Evolutionary conservation across 2,888 invertebrate genomes (phyloP).

Genomic region (Temnothorax unifasciatus): DNA sequence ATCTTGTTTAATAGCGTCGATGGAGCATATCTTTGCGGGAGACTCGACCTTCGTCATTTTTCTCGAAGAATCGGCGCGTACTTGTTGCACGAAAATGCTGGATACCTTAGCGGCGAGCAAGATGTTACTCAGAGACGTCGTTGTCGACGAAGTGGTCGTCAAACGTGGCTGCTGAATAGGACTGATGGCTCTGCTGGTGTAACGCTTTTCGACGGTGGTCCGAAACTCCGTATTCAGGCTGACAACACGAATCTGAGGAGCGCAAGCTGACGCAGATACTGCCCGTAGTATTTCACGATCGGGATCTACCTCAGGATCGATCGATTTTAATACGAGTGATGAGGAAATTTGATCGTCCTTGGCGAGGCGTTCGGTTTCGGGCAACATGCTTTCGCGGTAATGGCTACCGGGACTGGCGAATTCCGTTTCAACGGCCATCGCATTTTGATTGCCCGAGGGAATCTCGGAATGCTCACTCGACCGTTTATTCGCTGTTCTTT

Average conservation of each 20-base stretch:
- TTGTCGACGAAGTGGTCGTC: not conserved
- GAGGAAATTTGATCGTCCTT: constrained; percentile 1
- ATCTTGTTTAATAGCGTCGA: not conserved
- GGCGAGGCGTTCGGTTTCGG: constrained; percentile 2
- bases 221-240: constrained; percentile 53
- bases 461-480: not conserved
- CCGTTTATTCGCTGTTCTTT: constrained; percentile 11
- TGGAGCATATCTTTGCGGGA: not conserved
- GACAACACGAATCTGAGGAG: constrained; percentile 25
- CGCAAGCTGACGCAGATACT: constrained; percentile 11
- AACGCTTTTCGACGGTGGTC: constrained; percentile 45
- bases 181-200: not conserved
- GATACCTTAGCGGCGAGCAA: constrained; percentile 8
- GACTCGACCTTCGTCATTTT: not conserved
- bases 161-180: constrained; percentile 19
- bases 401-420: not conserved
- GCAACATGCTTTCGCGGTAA: not conserved
- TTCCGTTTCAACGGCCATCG: not conserved
- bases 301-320: not conserved
- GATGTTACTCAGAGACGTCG: not conserved
- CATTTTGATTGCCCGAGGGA: constrained; percentile 5
- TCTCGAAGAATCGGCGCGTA: constrained; percentile 7
- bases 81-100: constrained; percentile 18
- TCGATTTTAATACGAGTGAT: not conserved
- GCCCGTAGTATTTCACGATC: not conserved